phyloP scores from a whole-genome alignment of 2,113 vertebrate species.

The Gracilinanus agilis region DNA sequence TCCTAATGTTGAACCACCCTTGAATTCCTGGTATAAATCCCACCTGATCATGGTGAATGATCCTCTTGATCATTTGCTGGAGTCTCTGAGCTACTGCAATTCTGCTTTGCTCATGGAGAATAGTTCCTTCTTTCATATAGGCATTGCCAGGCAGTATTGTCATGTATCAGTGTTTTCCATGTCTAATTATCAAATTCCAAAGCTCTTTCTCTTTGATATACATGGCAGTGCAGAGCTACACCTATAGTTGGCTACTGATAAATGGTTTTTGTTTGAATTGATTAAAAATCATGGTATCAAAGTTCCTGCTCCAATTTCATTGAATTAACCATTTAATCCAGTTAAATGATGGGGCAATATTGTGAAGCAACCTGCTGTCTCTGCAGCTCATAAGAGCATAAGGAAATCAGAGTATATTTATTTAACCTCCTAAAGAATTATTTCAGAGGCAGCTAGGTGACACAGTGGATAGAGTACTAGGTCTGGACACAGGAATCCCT shows the following conservation, averaged over 20 bases:
- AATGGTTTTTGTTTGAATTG: not conserved
- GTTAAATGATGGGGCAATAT: not conserved
- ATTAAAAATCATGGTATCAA: not conserved
- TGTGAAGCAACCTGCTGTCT: not conserved
- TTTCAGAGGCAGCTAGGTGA: not conserved
- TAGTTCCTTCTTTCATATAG: no score
- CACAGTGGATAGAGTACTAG: no score
- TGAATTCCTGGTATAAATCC: no score
- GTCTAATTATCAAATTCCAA: no score
- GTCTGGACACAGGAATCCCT: not conserved
- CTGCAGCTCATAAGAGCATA: not conserved
- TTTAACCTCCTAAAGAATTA: not conserved
- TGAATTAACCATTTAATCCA: not conserved
- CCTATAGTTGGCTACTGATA: not conserved
- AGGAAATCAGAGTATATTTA: not conserved
- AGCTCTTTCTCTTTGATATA: not conserved
- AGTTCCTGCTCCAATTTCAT: not conserved
- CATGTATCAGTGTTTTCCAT: no score
- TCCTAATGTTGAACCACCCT: no score
- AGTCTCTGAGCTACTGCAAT: no score
- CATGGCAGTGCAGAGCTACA: not conserved
- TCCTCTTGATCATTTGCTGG: no score
- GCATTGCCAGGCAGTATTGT: no score
- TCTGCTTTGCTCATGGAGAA: no score
- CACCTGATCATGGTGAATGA: no score